Percentiles rank a stretch among this genome's conserved stretches.
These are phyloP conservation scores for Unio pictorum DNA, from an alignment of 2,888 invertebrate genomes.

Conservation along the genomic window DNA sequence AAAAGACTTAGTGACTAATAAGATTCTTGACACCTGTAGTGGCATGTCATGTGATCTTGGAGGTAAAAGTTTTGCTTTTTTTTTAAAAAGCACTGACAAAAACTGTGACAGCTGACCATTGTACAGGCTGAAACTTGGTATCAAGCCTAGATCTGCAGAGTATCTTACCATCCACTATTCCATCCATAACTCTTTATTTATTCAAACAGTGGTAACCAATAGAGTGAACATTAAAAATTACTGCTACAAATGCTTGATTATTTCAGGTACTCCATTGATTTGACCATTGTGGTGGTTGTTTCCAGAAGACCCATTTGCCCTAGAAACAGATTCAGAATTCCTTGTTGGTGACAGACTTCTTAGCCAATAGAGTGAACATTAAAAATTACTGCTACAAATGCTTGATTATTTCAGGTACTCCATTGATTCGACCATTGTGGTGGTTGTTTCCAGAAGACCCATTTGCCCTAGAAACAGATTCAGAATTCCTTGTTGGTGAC, in stretches of 20 bases:
- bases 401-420: slow-evolving; percentile 73
- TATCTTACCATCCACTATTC: background rate
- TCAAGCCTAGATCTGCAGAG: background rate
- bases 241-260: background rate
- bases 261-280: slow-evolving; percentile 82
- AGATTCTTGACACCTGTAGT: no score
- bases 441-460: slow-evolving; percentile 88
- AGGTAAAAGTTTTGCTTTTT: no score
- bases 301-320: slow-evolving; percentile 84
- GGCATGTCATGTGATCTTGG: no score
- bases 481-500: slow-evolving; percentile 71
- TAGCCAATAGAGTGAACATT: background rate
- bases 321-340: slow-evolving; percentile 82
- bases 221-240: background rate
- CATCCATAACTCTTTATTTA: no score
- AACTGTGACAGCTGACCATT: background rate
- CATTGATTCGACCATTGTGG: slow-evolving; percentile 92
- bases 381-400: background rate
- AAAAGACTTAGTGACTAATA: no score
- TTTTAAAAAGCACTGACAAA: background rate
- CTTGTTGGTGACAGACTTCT: slow-evolving; percentile 61
- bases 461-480: slow-evolving; percentile 84
- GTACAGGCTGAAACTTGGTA: background rate
- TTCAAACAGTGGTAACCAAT: no score
- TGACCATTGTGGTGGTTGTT: slow-evolving; percentile 91